phyloP scores from a whole-genome alignment of 1,140 invertebrate genomes.

The Mycetomoellerius zeteki region DNA sequence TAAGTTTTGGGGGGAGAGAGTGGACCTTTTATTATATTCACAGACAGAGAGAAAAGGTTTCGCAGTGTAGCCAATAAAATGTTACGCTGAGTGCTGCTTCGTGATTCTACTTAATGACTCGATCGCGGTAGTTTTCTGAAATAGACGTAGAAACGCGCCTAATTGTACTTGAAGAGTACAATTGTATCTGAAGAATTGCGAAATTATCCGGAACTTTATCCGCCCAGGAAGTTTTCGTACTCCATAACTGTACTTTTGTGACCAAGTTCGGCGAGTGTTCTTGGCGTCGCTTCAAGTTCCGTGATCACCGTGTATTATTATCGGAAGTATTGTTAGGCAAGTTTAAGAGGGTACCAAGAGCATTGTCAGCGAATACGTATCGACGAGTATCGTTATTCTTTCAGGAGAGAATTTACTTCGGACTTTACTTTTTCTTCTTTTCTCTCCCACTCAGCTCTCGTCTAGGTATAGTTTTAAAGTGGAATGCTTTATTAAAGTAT shows the following conservation, averaged over 20 bases:
- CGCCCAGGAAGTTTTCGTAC: slow-evolving; percentile 58
- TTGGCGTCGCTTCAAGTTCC: slow-evolving; percentile 65
- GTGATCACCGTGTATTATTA: slow-evolving; percentile 68
- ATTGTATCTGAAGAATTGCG: slow-evolving; percentile 38
- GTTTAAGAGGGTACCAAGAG: slow-evolving; percentile 47
- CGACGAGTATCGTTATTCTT: not conserved
- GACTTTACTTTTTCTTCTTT: not conserved
- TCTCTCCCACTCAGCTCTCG: not conserved
- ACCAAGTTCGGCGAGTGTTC: slow-evolving; percentile 56
- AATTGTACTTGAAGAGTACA: slow-evolving; percentile 37
- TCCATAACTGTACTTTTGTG: slow-evolving; percentile 56
- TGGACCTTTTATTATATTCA: not conserved
- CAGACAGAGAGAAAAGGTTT: slow-evolving; percentile 10
- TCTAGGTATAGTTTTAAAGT: not conserved
- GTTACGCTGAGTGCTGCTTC: slow-evolving; percentile 8
- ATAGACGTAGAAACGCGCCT: slow-evolving; percentile 26
- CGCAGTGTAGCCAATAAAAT: not conserved
- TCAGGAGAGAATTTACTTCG: slow-evolving; percentile 12
- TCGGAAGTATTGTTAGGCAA: slow-evolving; percentile 73
- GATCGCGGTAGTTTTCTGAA: slow-evolving; percentile 17
- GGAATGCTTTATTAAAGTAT: not conserved
- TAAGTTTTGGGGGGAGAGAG: not conserved
- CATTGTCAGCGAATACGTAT: slow-evolving; percentile 52
- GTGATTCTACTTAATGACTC: slow-evolving; percentile 28
- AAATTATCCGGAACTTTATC: slow-evolving; percentile 61